Percentiles rank a stretch among this genome's conserved stretches.
Evolutionary conservation across 2,113 vertebrate genomes (phyloP).

Genomic region (Atherinomorus stipes): DNA sequence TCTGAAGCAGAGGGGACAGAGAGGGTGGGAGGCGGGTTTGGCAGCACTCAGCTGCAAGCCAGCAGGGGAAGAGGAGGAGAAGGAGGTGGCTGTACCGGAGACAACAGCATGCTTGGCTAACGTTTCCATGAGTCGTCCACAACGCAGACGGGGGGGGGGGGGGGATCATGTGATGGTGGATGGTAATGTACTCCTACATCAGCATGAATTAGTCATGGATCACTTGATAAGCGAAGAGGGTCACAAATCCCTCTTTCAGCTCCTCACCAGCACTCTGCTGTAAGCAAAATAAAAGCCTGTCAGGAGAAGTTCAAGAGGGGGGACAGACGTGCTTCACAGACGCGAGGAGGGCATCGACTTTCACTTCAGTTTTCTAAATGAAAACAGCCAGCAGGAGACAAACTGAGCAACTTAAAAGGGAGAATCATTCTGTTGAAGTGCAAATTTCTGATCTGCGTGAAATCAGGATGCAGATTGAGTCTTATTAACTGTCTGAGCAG

Average conservation of each 20-base stretch:
- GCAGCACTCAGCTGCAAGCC: slow-evolving; percentile 19
- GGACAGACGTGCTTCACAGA: background rate
- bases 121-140: slow-evolving; percentile 28
- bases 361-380: background rate
- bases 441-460: background rate
- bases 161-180: slow-evolving; percentile 45
- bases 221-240: slow-evolving; percentile 38
- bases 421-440: background rate
- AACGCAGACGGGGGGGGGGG: background rate
- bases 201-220: slow-evolving; percentile 75
- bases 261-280: slow-evolving; percentile 26
- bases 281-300: slow-evolving; percentile 30
- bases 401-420: background rate
- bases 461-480: background rate
- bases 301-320: slow-evolving; percentile 7
- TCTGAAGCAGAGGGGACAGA: background rate
- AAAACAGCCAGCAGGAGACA: background rate
- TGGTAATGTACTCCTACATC: slow-evolving; percentile 62
- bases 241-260: slow-evolving; percentile 61
- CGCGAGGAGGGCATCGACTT: too few relatives aligned
- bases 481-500: background rate
- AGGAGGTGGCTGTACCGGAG: background rate
- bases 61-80: background rate
- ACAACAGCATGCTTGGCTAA: slow-evolving; percentile 19
- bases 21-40: slow-evolving; percentile 17